These are phyloP conservation scores for Leuctra nigra DNA, from an alignment of 2,888 invertebrate species.

Conservation along the genomic window DNA sequence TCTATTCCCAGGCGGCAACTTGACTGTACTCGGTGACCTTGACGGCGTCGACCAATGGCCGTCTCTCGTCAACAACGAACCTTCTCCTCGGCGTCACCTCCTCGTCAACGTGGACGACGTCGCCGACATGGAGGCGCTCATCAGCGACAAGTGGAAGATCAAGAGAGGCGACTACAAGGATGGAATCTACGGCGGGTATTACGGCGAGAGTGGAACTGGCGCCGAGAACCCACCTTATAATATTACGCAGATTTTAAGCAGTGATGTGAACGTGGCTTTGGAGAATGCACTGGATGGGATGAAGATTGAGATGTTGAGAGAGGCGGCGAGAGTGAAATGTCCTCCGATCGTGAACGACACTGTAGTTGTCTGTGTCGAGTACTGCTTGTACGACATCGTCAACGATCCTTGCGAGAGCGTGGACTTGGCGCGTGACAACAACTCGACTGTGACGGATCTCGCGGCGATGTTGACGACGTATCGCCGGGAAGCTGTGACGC, in stretches of 20 bases:
- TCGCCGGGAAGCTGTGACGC: constrained; percentile 2
- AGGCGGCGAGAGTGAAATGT: not conserved
- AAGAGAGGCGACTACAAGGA: too few relatives aligned
- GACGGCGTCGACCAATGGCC: too few relatives aligned
- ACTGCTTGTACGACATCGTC: too few relatives aligned
- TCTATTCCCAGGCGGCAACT: constrained; percentile 20
- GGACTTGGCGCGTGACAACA: constrained; percentile 27
- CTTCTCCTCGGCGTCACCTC: too few relatives aligned
- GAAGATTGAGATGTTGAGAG: not conserved
- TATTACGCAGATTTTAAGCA: constrained; percentile 33
- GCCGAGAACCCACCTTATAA: constrained; percentile 33
- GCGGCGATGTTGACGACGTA: not conserved
- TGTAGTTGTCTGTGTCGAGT: too few relatives aligned
- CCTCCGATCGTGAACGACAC: too few relatives aligned
- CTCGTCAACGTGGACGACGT: constrained; percentile 36
- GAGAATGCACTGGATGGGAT: not conserved
- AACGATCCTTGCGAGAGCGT: constrained; percentile 30
- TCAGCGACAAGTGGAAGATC: too few relatives aligned
- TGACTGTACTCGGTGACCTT: constrained; percentile 12
- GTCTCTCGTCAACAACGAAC: too few relatives aligned
- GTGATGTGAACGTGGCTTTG: constrained; percentile 27
- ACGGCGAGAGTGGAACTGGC: constrained; percentile 10
- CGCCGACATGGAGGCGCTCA: not conserved
- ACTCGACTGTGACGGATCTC: not conserved
- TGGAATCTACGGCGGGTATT: constrained; percentile 19